Percentiles rank a stretch among this genome's conserved stretches.
Evolutionary conservation across 2,113 vertebrate species (phyloP).

Genomic region (Mastomys coucha): DNA sequence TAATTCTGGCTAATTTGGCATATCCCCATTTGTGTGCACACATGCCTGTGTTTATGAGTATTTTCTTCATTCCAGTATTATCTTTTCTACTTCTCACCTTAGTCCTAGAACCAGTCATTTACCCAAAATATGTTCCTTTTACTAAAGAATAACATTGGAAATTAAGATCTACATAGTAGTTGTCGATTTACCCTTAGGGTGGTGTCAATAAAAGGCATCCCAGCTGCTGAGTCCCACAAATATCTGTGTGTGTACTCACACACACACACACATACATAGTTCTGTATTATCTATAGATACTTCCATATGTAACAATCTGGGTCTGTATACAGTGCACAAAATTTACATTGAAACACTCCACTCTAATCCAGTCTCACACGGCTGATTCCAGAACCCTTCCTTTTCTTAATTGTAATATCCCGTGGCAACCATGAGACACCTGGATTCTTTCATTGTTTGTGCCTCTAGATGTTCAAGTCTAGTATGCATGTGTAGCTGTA

Average conservation of each 20-base stretch:
- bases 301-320: neutral
- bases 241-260: neutral
- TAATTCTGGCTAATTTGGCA: neutral
- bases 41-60: neutral
- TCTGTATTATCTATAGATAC: neutral
- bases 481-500: neutral
- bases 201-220: neutral
- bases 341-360: neutral
- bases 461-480: neutral
- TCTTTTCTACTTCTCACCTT: neutral
- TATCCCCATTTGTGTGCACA: neutral
- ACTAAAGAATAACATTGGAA: neutral
- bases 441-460: neutral
- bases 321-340: neutral
- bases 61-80: neutral
- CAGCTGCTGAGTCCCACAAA: neutral
- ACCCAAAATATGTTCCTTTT: neutral
- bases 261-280: neutral
- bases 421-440: neutral
- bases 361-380: neutral
- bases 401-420: neutral
- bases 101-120: conserved; percentile 13
- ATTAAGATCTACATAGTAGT: neutral
- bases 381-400: neutral
- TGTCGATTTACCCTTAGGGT: neutral